Evolutionary conservation across 2,888 invertebrate species (phyloP).

Genomic region (Drosophila atripex): DNA sequence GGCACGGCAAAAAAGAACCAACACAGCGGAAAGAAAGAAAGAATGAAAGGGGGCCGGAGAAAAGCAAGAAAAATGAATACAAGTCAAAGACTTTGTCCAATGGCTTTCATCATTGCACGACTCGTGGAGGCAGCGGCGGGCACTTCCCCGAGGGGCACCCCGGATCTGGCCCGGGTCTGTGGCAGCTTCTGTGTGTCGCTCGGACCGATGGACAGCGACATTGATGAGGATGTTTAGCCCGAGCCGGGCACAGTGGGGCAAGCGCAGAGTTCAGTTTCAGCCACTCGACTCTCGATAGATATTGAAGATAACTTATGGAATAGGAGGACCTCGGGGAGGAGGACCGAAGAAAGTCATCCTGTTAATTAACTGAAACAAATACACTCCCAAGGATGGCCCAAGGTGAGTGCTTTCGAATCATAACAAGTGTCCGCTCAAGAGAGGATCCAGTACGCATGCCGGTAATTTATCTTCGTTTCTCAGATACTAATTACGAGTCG

Average conservation of each 20-base stretch:
- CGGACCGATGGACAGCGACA: constrained; percentile 60
- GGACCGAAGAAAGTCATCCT: background rate
- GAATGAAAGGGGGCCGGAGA: constrained; percentile 41
- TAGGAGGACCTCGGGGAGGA: too few species aligned
- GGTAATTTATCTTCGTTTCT: background rate
- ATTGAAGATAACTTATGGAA: background rate
- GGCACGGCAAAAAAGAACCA: constrained; percentile 39
- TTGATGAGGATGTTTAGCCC: constrained; percentile 72
- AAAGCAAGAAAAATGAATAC: constrained; percentile 75
- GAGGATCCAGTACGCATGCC: background rate
- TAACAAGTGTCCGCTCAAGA: background rate
- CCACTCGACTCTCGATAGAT: background rate
- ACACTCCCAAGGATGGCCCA: background rate
- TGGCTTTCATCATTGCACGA: constrained; percentile 78
- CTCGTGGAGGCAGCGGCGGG: constrained; percentile 53
- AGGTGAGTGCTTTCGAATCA: background rate
- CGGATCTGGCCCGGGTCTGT: constrained; percentile 51
- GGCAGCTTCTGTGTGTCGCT: constrained; percentile 46
- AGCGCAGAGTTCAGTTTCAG: background rate
- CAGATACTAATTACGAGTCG: background rate
- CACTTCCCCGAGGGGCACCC: constrained; percentile 7
- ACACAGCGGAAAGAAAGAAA: constrained; percentile 47
- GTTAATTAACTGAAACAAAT: background rate
- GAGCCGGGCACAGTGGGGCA: constrained; percentile 60
- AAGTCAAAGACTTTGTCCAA: constrained; percentile 79